Evolutionary conservation across 2,888 invertebrate genomes (phyloP), one percentile per base, ranked within the genome.

Genomic region (Eristalis arbustorum): DNA sequence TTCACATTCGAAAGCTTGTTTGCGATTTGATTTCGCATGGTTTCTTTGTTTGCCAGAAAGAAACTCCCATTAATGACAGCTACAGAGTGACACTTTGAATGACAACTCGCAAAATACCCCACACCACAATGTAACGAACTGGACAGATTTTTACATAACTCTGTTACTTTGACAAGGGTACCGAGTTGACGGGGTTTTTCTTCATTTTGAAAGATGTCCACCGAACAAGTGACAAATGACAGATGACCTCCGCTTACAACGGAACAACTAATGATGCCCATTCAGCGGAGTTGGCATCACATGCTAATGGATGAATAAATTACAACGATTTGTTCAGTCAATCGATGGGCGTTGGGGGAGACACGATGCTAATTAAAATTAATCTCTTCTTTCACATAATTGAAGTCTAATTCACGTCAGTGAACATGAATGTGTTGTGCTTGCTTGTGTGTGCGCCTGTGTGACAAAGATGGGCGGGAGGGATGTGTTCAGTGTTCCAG

Each of bases 61-160:
- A 1, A 10, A 10, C 1, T 57, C 76, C 69, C 31, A 31, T n/a
- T n/a, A 71, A 71, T 84, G 74, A 79, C 64, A 74, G 23, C 42
- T 79, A 57, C 64, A 49, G n/a, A n/a, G 78, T 79, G 83, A 83
- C 83, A 83, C 18, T 74, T 83, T 79, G 83, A 79, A 69, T 83
- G 83, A 79, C 83, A 84, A 28, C 80, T 79, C 62, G 74, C 69
- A 71, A 75, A 80, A 74, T 84, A 71, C 69, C 84, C 84, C 31
- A 31, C 8, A 84, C 80, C 84, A 73, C 49, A 40, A 22, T 59
- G 61, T 56, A 37, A 37, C 37, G n/a, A n/a, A 18, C 69, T 69
- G 73, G 78, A 79, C 73, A 83, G 61, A 10, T 18, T 49, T 64
- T 34, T 2, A 37, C 37, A 67, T 18, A 18, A 49, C 42, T 6